A percentile compares a stretch with the other conserved stretches of the same genome.
These are phyloP conservation scores for Taxidea taxus DNA, from an alignment of 2,113 vertebrate species.

Conservation along the genomic window DNA sequence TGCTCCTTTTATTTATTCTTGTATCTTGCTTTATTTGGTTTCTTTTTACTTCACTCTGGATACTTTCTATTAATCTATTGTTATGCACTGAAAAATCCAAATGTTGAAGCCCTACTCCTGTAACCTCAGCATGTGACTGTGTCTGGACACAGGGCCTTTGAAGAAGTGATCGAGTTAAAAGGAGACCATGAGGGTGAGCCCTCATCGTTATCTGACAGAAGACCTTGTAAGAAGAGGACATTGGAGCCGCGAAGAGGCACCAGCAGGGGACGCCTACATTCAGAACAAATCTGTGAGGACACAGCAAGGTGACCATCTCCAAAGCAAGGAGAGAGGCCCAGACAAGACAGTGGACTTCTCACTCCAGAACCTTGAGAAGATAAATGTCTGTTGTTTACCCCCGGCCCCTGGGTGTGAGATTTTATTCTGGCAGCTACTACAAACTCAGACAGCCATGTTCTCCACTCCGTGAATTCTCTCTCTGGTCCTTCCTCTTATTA, in stretches of 20 bases:
- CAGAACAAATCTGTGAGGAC: not conserved
- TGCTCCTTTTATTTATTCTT: not conserved
- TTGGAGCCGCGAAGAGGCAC: not conserved
- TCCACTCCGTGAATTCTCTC: not conserved
- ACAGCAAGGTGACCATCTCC: not conserved
- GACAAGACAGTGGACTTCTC: not conserved
- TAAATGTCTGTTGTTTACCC: not conserved
- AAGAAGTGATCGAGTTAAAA: not conserved
- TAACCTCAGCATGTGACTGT: not conserved
- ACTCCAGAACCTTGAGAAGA: not conserved
- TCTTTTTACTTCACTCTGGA: not conserved
- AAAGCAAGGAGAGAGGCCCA: not conserved
- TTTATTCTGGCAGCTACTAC: not conserved
- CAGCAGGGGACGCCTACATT: rapidly evolving
- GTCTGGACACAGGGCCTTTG: not conserved
- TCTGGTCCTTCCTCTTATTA: not conserved
- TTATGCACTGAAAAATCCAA: not conserved
- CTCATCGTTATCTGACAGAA: not conserved
- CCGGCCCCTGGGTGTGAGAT: rapidly evolving
- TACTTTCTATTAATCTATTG: not conserved
- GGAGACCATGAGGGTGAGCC: too few relatives aligned
- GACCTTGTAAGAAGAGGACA: not conserved
- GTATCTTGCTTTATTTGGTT: not conserved
- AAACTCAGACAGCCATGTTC: not conserved
- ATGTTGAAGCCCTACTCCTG: not conserved